Evolutionary conservation across 2,888 invertebrate species (phyloP).

Genomic region (Mechanitis mazaeus): DNA sequence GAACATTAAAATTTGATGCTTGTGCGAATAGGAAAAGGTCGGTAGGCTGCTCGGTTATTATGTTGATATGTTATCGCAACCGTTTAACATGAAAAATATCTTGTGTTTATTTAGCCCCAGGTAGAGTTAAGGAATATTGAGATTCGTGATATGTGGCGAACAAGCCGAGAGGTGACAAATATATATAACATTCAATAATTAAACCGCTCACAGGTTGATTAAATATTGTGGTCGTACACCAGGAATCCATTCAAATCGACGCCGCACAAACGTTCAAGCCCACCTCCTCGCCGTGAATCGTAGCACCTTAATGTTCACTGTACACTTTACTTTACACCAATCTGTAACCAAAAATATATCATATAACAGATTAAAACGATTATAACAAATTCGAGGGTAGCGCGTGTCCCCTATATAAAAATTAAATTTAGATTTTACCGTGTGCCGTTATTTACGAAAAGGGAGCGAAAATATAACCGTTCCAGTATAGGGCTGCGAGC

Average conservation of each 20-base stretch:
- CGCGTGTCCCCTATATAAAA: too few species aligned
- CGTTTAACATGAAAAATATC: conserved; percentile 11
- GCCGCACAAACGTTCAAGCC: conserved; percentile 24
- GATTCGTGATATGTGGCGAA: conserved; percentile 71
- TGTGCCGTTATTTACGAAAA: too few species aligned
- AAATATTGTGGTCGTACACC: conserved; percentile 16
- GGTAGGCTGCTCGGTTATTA: conserved; percentile 26
- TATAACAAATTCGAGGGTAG: too few species aligned
- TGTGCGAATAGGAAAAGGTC: conserved; percentile 21
- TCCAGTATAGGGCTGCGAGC: too few species aligned
- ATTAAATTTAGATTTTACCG: too few species aligned
- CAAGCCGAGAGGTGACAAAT: conserved; percentile 50
- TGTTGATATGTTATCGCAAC: conserved; percentile 44
- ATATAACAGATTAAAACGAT: too few species aligned
- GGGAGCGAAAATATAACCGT: too few species aligned
- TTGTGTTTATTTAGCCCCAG: conserved; percentile 11
- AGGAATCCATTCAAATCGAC: conserved; percentile 15
- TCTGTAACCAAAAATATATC: conserved; percentile 23
- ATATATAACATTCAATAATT: conserved; percentile 17
- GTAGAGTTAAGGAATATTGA: conserved; percentile 40
- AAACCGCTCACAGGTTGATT: conserved; percentile 16
- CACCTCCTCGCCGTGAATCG: conserved; percentile 45
- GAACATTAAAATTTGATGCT: conserved; percentile 17
- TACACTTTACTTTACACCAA: conserved; percentile 52
- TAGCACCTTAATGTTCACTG: conserved; percentile 71